These are phyloP conservation scores for Pentalonia nigronervosa DNA, from an alignment of 1,140 invertebrate genomes.

Conservation along the genomic window DNA sequence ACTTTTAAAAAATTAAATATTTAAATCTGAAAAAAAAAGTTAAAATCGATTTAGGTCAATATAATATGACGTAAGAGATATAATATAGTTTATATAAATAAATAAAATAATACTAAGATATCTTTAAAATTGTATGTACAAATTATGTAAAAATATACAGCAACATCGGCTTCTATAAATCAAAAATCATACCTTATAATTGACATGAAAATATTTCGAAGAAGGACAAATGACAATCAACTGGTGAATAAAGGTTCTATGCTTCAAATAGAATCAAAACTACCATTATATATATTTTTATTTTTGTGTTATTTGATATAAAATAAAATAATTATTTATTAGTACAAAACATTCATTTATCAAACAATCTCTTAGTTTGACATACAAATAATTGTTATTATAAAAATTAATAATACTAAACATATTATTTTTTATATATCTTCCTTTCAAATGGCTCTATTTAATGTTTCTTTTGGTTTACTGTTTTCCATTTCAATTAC, in stretches of 20 bases:
- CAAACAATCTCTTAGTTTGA: background rate
- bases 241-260: background rate
- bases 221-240: background rate
- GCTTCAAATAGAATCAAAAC: background rate
- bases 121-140: background rate
- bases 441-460: background rate
- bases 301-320: background rate
- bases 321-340: background rate
- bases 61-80: too few relatives aligned
- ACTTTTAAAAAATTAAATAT: background rate
- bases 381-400: background rate
- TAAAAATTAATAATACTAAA: background rate
- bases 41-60: background rate
- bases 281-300: background rate
- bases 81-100: background rate
- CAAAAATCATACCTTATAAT: background rate
- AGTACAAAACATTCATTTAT: background rate
- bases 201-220: background rate
- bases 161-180: background rate
- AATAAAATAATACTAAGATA: background rate
- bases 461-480: conserved; percentile 5
- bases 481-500: background rate
- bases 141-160: too few relatives aligned
- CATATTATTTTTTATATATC: background rate
- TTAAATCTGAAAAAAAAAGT: background rate